Base-by-base conservation (phyloP, 2,113 vertebrate genomes). In the Rhinolophus sinicus region DNA sequence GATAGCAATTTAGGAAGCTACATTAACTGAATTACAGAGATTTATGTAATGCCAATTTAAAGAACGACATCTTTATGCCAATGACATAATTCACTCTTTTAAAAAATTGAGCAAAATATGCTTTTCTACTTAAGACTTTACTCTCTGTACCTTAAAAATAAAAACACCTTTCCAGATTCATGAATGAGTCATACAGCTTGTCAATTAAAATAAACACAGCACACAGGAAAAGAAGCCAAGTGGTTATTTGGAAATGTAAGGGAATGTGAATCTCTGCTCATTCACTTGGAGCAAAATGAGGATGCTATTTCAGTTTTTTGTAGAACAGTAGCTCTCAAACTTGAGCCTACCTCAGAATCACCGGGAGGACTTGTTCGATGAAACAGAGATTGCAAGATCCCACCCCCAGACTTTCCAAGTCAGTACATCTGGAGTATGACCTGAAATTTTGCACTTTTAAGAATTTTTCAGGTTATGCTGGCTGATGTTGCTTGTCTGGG, bases 121-220 rank as follows among this genome's bases (percentile, higher is more conserved):
- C 44, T 73, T 76, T 93, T 85, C 40, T 82, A 54, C 38, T 69
- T 85, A 38, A 73, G 69, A 93, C 4, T 60, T 76, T 64, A 88
- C 16, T 78, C 33, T 82, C 18, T 21, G 44, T 38, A 22, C 35
- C 62, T 94, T 75, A 65, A 88, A 88, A 96, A 87, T 56, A 72
- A 85, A 95, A 93, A 47, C 56, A 73, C 54, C 47, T 91, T 81
- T 44, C 56, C 70, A 67, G 78, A 94, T 50, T 35, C 81, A 75
- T 0, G 0, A 33, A 58, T 90, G 72, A 95, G 35, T 95, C 88
- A 94, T 5, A 52, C 14, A 38, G 82, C 84, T 82, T 83, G 44
- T 96, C 56, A 94, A 76, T 91, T 93, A 76, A 88, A 78, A 21
- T 15, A 60, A 96, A 73, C 50, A 28, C 0, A 40, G 35, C 10